These are phyloP conservation scores for Astyanax mexicanus DNA, from an alignment of 2,797 vertebrate species.

Conservation along the genomic window DNA sequence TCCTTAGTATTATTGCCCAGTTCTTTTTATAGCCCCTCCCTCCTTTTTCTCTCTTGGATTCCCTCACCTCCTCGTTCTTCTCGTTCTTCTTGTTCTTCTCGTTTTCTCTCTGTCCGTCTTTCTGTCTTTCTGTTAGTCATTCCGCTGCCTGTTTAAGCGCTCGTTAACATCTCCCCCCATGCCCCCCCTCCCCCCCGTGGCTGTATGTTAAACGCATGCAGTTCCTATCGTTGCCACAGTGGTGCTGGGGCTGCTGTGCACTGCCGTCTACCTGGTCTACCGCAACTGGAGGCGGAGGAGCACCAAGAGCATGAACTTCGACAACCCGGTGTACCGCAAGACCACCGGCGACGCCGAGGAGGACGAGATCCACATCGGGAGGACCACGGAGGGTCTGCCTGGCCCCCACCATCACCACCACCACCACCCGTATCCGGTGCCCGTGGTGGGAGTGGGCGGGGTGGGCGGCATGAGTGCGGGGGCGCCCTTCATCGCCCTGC, in stretches of 20 bases:
- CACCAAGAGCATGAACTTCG: conserved; percentile 99
- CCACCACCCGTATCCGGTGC: conserved; percentile 57
- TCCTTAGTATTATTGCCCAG: no score
- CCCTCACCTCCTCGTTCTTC: not conserved
- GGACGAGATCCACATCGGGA: conserved; percentile 96
- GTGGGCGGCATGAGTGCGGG: conserved; percentile 74
- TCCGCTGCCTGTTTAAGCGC: conserved; percentile 27
- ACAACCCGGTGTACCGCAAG: conserved; percentile 98
- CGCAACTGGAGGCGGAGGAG: conserved; percentile 96
- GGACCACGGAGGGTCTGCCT: conserved; percentile 83
- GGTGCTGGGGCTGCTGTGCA: conserved; percentile 89
- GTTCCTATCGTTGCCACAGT: conserved; percentile 86
- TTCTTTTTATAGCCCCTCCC: no score
- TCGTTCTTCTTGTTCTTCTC: no score
- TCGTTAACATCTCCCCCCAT: conserved; percentile 50
- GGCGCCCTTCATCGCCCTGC: conserved; percentile 81
- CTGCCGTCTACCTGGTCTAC: conserved; percentile 93
- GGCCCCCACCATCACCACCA: conserved; percentile 65
- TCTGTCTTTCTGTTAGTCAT: conserved; percentile 25
- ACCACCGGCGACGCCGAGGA: conserved; percentile 91
- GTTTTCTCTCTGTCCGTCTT: conserved; percentile 15
- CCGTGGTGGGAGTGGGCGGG: conserved; percentile 78
- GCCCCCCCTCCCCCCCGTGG: conserved; percentile 67
- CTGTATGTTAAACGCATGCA: conserved; percentile 83
- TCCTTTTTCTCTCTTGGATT: no score